These are phyloP conservation scores for Dolichallabes microphthalmus DNA, from an alignment of 2,113 vertebrate genomes.

Conservation along the genomic window DNA sequence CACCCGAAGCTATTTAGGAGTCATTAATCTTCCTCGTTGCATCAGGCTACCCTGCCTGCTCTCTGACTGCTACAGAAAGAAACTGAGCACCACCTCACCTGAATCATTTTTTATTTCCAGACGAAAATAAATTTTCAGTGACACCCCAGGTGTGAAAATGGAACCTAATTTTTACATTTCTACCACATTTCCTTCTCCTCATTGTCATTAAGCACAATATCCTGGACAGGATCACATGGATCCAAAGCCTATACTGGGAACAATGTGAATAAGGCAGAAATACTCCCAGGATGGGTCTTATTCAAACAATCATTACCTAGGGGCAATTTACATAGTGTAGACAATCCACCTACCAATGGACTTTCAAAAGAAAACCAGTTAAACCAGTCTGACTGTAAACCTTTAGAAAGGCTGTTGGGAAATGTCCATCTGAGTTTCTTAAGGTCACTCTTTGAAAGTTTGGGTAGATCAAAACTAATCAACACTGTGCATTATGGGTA, in stretches of 20 bases:
- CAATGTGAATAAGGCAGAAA: background rate
- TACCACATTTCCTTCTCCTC: background rate
- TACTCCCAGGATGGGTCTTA: background rate
- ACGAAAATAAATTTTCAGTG: background rate
- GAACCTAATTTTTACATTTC: background rate
- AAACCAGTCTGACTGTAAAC: too few species aligned
- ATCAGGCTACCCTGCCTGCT: slow-evolving; percentile 1
- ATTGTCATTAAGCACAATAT: background rate
- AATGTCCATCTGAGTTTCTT: background rate
- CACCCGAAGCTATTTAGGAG: slow-evolving; percentile 16
- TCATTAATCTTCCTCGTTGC: background rate
- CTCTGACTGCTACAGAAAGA: slow-evolving; percentile 9
- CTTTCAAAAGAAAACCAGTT: background rate
- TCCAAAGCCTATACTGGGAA: background rate
- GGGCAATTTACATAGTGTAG: background rate
- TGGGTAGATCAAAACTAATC: background rate
- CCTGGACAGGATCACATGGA: background rate
- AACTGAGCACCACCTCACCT: background rate
- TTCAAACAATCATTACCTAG: background rate
- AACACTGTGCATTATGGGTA: too few species aligned
- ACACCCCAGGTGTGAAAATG: background rate
- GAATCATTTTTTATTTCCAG: background rate
- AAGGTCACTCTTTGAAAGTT: background rate
- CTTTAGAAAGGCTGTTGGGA: too few species aligned
- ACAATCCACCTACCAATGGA: background rate